Base-by-base conservation (phyloP, 1,140 invertebrate genomes). In the Aphelenchoides avenae region DNA sequence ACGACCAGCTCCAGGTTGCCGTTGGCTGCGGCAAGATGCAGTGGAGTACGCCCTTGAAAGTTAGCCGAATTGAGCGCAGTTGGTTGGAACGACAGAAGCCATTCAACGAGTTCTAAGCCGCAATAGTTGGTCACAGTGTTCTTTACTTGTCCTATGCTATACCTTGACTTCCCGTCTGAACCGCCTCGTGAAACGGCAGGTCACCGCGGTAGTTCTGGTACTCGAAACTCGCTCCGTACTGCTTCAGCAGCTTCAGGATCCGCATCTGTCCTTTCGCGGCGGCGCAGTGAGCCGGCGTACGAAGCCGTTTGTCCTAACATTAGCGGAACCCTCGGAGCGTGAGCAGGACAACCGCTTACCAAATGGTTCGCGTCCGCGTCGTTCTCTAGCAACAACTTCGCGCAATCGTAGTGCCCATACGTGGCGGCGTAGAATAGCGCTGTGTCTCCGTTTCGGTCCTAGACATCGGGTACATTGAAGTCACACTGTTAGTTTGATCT, bases 371-470 rank as follows among this genome's bases (percentile, higher is more conserved):
- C 84, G 79, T 94, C 86, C 2, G 91, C 88, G 3, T 89, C 89
- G 44, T 89, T 84, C 58, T 88, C 85, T 1, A 97, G 80, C 26
- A 98, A 80, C 0, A 89, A 80, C n/a, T 87, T 85, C 0, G 90
- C 92, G 36, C 89, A 88, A 74, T 96, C 89, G 0, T 89, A 88
- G 75, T 97, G 92, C 0, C 92, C 91, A 43, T 95, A 80, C 0
- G 91, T 94, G 0, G 91, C 89, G 1, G 92, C 88, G 77, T 97
- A 98, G 78, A 96, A 95, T 1, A 98, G 78, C 0, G 93, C 87
- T 1, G 92, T 92, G 75, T 92, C 96, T 1, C 90, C 89, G 71
- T 92, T 91, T 11, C 76, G 78, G 76, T 97, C 91, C 1, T 84
- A 80, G 4, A 86, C 82, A 75, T 94, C 89, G 0, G 89, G 86